Evolutionary conservation across 2,797 vertebrate genomes (phyloP).

Genomic region (Chloroceryle inda): DNA sequence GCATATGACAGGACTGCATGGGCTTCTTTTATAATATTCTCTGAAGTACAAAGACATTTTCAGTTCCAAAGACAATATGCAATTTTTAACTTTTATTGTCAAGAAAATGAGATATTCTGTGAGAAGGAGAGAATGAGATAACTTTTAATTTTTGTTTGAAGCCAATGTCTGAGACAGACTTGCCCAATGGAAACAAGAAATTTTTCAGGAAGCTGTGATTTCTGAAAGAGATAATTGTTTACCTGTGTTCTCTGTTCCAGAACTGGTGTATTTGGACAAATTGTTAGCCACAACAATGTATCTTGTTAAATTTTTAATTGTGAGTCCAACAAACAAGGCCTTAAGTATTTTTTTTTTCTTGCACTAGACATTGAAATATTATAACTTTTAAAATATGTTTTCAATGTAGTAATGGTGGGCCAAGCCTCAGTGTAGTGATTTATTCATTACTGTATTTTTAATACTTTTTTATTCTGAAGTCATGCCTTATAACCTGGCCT

Average conservation of each 20-base stretch:
- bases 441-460: background rate
- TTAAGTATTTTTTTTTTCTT: background rate
- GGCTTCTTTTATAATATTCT: background rate
- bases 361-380: background rate
- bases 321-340: background rate
- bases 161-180: background rate
- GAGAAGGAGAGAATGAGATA: background rate
- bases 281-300: background rate
- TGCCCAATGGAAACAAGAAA: background rate
- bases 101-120: background rate
- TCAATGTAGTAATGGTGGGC: background rate
- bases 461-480: background rate
- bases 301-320: background rate
- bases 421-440: fast-evolving
- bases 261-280: background rate
- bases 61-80: background rate
- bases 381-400: background rate
- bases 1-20: background rate
- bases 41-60: background rate
- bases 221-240: background rate
- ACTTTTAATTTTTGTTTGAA: background rate
- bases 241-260: background rate
- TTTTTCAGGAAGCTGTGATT: background rate
- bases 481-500: background rate
- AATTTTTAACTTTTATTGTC: background rate